A percentile compares a stretch with the other conserved stretches of the same genome.
These are phyloP conservation scores for Pelecanus crispus DNA, from an alignment of 2,113 vertebrate species.

Conservation along the genomic window DNA sequence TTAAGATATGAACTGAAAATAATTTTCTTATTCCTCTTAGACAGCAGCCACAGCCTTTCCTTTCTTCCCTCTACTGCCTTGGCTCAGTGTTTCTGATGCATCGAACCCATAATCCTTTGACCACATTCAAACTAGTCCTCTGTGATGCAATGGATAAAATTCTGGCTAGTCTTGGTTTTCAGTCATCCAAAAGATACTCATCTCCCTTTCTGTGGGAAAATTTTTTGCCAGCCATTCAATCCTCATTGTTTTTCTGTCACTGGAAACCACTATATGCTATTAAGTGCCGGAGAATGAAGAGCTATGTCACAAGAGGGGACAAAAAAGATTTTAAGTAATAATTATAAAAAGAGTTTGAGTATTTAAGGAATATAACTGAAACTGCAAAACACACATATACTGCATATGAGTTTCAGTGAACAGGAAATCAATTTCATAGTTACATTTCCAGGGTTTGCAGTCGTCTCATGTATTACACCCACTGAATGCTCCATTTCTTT, in stretches of 20 bases:
- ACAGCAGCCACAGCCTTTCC: neutral
- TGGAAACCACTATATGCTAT: neutral
- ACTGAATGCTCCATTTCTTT: conserved; percentile 45
- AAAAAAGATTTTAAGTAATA: neutral
- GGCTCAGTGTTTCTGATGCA: neutral
- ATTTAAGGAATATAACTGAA: neutral
- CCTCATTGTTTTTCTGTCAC: neutral
- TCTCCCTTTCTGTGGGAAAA: neutral
- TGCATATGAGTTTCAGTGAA: neutral
- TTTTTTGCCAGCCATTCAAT: neutral
- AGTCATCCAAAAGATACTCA: neutral
- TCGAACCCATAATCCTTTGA: neutral
- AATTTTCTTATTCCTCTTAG: neutral
- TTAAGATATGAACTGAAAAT: conserved; percentile 7
- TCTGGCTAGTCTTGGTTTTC: neutral
- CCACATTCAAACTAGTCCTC: neutral
- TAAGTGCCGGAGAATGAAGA: neutral
- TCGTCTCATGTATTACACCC: neutral
- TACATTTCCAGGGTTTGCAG: conserved; percentile 20
- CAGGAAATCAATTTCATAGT: conserved; percentile 32
- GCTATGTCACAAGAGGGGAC: neutral
- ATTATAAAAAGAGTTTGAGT: neutral
- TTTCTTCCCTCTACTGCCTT: neutral
- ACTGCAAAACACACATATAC: neutral
- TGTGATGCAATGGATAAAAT: neutral